phyloP scores from a whole-genome alignment of 2,113 vertebrate species.

The Podarcis cretensis region DNA sequence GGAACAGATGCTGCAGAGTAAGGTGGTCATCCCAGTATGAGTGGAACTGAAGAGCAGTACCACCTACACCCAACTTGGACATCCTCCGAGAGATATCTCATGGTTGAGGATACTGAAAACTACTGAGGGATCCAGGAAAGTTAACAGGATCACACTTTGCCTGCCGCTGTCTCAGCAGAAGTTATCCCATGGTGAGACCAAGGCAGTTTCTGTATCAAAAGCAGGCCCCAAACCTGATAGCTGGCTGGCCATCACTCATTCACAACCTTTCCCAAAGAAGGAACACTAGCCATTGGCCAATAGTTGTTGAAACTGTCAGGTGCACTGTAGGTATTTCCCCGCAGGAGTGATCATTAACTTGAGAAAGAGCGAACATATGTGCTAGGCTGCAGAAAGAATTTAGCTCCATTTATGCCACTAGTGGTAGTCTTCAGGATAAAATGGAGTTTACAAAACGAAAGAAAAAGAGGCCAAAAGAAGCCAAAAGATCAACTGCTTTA shows the following conservation, averaged over 20 bases:
- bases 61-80: too few species aligned
- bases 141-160: too few species aligned
- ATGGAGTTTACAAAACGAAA: neutral
- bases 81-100: too few species aligned
- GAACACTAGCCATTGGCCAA: neutral
- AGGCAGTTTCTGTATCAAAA: neutral
- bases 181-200: neutral
- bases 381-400: neutral
- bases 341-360: neutral
- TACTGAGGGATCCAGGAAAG: neutral
- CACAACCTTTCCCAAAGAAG: too few species aligned
- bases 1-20: too few species aligned
- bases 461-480: neutral
- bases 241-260: too few species aligned
- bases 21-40: too few species aligned
- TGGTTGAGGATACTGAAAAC: neutral
- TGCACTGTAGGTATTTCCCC: neutral
- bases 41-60: too few species aligned
- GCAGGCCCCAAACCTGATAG: neutral
- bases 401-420: neutral
- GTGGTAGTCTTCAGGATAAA: neutral
- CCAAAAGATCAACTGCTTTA: slow-evolving; percentile 11
- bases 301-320: neutral
- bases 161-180: neutral
- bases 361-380: neutral